These are phyloP conservation scores for Armadillidium nasatum DNA, from an alignment of 1,140 invertebrate genomes.

Conservation along the genomic window DNA sequence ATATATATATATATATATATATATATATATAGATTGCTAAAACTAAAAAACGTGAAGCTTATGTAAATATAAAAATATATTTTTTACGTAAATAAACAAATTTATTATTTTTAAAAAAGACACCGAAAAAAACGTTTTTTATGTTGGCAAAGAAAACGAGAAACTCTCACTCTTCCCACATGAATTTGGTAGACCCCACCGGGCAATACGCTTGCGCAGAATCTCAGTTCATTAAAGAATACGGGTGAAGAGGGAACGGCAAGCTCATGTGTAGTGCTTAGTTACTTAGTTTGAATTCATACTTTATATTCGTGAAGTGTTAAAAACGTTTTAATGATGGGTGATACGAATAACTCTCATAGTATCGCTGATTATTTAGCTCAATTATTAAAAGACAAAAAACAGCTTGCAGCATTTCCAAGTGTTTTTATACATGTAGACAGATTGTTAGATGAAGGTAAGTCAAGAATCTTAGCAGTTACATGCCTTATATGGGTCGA, in stretches of 20 bases:
- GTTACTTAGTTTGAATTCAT: not conserved
- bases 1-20: no score
- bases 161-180: not conserved
- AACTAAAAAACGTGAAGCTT: no score
- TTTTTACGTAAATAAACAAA: no score
- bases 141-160: not conserved
- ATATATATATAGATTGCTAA: no score
- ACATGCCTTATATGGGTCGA: not conserved
- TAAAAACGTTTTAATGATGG: conserved; percentile 18
- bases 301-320: not conserved
- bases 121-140: not conserved
- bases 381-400: conserved; percentile 99
- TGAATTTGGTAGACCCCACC: not conserved
- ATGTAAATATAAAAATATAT: no score
- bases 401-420: conserved; percentile 97
- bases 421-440: conserved; percentile 99
- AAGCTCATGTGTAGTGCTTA: not conserved
- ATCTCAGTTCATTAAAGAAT: conserved; percentile 4
- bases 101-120: not conserved
- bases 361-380: conserved; percentile 99
- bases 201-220: conserved; percentile 8
- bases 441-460: conserved; percentile 98
- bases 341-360: conserved; percentile 64
- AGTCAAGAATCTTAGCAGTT: conserved; percentile 48
- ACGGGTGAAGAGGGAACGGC: conserved; percentile 5